Percentiles rank a stretch among this genome's conserved stretches.
phyloP scores from a whole-genome alignment of 2,888 invertebrate species.

The Acrobasis suavella region DNA sequence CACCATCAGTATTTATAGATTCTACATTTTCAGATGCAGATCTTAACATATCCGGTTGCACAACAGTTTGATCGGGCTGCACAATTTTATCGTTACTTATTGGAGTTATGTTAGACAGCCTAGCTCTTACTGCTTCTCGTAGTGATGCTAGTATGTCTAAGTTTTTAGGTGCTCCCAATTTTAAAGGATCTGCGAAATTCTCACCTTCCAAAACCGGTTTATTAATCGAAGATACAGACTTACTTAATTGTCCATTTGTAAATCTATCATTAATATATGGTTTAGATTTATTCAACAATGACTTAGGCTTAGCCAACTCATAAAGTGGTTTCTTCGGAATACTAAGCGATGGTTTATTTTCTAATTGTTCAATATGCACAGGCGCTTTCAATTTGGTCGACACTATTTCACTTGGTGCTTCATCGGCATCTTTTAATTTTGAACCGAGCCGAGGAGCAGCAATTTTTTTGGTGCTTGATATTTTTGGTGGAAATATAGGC shows the following conservation, averaged over 20 bases:
- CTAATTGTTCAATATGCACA: slow-evolving; percentile 5
- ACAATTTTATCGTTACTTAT: slow-evolving; percentile 15
- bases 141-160: slow-evolving; percentile 48
- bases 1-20: slow-evolving; percentile 29
- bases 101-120: slow-evolving; percentile 34
- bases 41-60: slow-evolving; percentile 41
- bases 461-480: background rate
- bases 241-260: background rate
- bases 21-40: slow-evolving; percentile 48
- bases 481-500: background rate
- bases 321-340: background rate
- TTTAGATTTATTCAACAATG: slow-evolving; percentile 5
- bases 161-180: slow-evolving; percentile 34
- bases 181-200: background rate
- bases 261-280: background rate
- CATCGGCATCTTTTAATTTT: slow-evolving; percentile 27
- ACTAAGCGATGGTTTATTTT: background rate
- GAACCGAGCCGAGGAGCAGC: slow-evolving; percentile 5
- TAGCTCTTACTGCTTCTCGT: slow-evolving; percentile 45
- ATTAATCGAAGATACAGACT: background rate
- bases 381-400: slow-evolving; percentile 25
- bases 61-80: slow-evolving; percentile 1
- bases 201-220: background rate
- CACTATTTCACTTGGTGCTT: slow-evolving; percentile 31
- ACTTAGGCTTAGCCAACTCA: background rate